These are phyloP conservation scores for Pseudochirops cupreus DNA, from an alignment of 2,797 vertebrate genomes.

Conservation along the genomic window DNA sequence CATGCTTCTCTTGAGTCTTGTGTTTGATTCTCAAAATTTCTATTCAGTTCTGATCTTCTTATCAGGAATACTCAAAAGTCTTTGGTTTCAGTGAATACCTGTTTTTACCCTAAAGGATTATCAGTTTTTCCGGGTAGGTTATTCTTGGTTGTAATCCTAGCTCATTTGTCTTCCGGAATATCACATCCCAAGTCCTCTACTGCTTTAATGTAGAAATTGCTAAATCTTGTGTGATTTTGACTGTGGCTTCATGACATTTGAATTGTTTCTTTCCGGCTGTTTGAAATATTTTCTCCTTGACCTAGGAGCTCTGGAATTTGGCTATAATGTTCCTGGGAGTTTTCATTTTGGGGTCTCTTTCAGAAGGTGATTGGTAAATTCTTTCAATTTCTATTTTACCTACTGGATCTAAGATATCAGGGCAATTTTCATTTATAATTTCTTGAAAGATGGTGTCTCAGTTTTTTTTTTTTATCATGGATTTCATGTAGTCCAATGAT, in stretches of 20 bases:
- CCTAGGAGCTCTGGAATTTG: background rate
- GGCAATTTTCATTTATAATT: background rate
- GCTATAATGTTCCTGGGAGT: background rate
- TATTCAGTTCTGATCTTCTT: background rate
- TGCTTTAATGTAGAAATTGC: background rate
- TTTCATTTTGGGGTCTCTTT: background rate
- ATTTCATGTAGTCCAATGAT: background rate
- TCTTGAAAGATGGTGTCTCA: background rate
- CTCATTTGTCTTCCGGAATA: background rate
- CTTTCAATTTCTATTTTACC: background rate
- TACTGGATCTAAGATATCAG: background rate
- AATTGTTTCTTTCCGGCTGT: background rate
- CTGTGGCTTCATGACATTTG: background rate
- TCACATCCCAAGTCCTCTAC: background rate
- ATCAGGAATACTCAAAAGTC: background rate
- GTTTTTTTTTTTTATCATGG: background rate
- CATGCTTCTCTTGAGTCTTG: background rate
- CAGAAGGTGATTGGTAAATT: background rate
- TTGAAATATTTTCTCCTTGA: background rate
- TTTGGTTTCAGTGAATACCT: background rate
- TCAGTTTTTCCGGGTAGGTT: background rate
- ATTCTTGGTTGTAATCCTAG: background rate
- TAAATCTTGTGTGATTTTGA: background rate
- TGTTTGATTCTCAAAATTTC: background rate
- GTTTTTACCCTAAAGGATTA: background rate